Evolutionary conservation across 2,113 vertebrate species (phyloP).

Genomic region (Cryptomyrus ogoouensis): DNA sequence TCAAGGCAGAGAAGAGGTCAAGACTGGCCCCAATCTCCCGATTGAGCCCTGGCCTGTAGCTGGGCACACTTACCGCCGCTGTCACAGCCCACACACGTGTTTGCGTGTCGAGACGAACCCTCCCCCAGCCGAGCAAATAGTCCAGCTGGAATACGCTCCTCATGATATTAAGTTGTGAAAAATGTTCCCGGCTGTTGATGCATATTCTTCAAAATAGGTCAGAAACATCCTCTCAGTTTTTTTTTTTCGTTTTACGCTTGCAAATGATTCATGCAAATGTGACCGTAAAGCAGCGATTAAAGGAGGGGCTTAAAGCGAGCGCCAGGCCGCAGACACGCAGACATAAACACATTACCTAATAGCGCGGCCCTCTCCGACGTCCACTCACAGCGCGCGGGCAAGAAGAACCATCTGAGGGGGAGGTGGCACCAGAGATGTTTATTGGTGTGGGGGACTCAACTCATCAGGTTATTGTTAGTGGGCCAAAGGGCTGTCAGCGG

Average conservation of each 20-base stretch:
- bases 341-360: constrained; percentile 22
- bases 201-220: not conserved
- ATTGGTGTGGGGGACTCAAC: not conserved
- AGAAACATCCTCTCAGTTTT: not conserved
- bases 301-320: not conserved
- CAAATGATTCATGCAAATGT: not conserved
- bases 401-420: constrained; percentile 6
- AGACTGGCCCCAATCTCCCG: not conserved
- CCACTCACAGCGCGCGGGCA: not conserved
- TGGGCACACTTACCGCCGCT: not conserved
- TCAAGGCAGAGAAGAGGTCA: not conserved
- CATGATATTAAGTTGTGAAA: not conserved
- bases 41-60: not conserved
- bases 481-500: constrained; percentile 15
- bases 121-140: not conserved
- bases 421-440: constrained; percentile 14
- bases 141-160: not conserved
- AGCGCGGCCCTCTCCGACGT: not conserved
- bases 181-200: not conserved
- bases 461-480: constrained; percentile 15
- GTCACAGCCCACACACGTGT: not conserved
- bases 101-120: not conserved
- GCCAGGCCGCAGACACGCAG: constrained; percentile 11
- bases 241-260: not conserved
- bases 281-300: not conserved